phyloP scores from a whole-genome alignment of 2,888 invertebrate genomes.

The Tromatobia lineatoria region DNA sequence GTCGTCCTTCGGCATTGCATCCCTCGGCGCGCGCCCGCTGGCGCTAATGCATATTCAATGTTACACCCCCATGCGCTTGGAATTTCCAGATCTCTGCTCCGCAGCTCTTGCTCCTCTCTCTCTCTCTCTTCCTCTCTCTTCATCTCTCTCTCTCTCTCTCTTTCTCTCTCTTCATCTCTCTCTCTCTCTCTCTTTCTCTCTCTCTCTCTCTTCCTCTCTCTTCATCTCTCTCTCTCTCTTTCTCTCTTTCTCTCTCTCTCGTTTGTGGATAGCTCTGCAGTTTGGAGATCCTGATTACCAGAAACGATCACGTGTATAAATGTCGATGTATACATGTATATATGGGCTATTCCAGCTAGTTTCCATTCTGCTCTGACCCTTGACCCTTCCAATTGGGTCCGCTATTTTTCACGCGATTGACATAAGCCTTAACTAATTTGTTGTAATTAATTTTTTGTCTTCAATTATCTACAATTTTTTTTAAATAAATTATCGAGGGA shows the following conservation, averaged over 20 bases:
- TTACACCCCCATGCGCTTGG: conserved; percentile 71
- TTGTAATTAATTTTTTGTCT: no score
- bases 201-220: background rate
- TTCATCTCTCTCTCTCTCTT: no score
- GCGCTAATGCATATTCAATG: conserved; percentile 84
- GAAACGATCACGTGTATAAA: conserved; percentile 28
- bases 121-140: background rate
- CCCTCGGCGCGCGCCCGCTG: conserved; percentile 73
- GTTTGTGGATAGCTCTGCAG: conserved; percentile 17
- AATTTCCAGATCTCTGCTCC: conserved; percentile 66
- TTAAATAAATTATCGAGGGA: no score
- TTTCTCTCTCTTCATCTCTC: background rate
- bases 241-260: background rate
- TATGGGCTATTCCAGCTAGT: background rate
- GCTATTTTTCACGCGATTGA: no score
- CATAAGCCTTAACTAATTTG: no score
- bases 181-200: background rate
- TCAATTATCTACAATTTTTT: no score
- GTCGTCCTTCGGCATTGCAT: conserved; percentile 68
- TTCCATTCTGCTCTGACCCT: background rate
- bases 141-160: background rate
- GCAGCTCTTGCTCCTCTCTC: background rate
- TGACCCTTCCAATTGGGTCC: background rate
- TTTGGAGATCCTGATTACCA: conserved; percentile 23
- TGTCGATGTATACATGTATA: conserved; percentile 2